Evolutionary conservation across 2,888 invertebrate genomes (phyloP), one percentile per base, ranked within the genome.

Genomic region (Dendrolimus houi): DNA sequence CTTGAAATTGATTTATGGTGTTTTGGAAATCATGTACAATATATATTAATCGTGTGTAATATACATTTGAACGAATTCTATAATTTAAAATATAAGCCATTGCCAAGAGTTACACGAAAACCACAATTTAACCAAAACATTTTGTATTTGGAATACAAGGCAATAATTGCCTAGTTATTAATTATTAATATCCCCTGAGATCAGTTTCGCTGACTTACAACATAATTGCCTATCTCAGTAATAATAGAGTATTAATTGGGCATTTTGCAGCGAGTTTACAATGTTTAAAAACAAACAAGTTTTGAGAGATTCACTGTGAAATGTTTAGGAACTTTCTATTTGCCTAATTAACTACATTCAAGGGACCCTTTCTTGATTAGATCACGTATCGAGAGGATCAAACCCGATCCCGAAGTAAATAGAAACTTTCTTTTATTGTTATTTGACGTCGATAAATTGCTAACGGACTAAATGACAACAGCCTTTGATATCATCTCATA

Each of bases 311-410:
- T 61, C 66, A 61, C 63, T 64, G 63, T 62, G 64, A 64, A 62
- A 67, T 67, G 69, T 69, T 72, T 65, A 68, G 64, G 72, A 83
- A 83, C 77, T 81, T 82, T 77, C 71, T 84, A 77, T 85, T 87
- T 82, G 76, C 79, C 79, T 84, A 86, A 87, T 86, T 87, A 86
- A 86, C 81, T 85, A 85, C 77, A 79, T 84, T 81, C 78, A 75
- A 72, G 72, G 72, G 80, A 76, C 75, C 81, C 78, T 75, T 71
- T 77, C 76, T 80, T 83, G 84, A 85, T 85, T 83, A 80, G 80
- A 83, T 84, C 83, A 85, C 86, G 85, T 85, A 83, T 83, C 71
- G 79, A 70, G 71, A 75, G 83, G 81, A 80, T 81, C 79, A 78
- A 73, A 80, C 77, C 72, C 77, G 80, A 79, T 77, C 79, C 71